phyloP scores from a whole-genome alignment of 2,797 vertebrate species.

The Acropternis orthonyx region DNA sequence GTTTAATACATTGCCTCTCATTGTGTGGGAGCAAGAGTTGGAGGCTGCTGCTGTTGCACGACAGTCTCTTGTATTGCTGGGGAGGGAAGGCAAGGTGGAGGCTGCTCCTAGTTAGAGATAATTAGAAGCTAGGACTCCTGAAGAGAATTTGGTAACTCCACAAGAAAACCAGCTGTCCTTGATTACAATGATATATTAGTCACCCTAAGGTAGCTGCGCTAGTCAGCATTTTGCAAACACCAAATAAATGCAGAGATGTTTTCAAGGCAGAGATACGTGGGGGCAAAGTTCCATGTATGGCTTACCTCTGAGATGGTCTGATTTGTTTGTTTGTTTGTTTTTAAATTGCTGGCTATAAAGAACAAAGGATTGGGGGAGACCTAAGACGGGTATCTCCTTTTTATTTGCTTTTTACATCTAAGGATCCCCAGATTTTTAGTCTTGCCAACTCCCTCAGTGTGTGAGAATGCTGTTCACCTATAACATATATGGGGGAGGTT shows the following conservation, averaged over 20 bases:
- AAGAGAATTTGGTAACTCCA: conserved; percentile 57
- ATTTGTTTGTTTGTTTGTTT: not conserved
- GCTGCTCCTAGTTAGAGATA: conserved; percentile 55
- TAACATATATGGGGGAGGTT: not conserved
- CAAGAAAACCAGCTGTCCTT: conserved; percentile 59
- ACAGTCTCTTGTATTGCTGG: not conserved
- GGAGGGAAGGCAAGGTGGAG: conserved; percentile 43
- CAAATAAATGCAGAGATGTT: not conserved
- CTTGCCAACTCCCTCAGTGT: not conserved
- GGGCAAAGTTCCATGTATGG: not conserved
- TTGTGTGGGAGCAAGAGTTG: not conserved
- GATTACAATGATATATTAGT: conserved; percentile 49
- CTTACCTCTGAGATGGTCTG: not conserved
- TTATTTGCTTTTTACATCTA: not conserved
- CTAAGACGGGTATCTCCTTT: not conserved
- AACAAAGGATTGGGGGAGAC: not conserved
- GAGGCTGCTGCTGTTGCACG: not conserved
- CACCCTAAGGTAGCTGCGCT: not conserved
- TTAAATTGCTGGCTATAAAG: not conserved
- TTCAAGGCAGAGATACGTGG: conserved; percentile 7
- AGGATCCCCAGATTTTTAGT: not conserved
- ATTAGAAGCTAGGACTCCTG: conserved; percentile 54
- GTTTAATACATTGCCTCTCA: conserved; percentile 43
- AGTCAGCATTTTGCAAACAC: conserved; percentile 18
- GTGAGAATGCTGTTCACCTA: not conserved